Base-by-base conservation (phyloP, 2,797 vertebrate genomes). In the Otolemur crassicaudatus region DNA sequence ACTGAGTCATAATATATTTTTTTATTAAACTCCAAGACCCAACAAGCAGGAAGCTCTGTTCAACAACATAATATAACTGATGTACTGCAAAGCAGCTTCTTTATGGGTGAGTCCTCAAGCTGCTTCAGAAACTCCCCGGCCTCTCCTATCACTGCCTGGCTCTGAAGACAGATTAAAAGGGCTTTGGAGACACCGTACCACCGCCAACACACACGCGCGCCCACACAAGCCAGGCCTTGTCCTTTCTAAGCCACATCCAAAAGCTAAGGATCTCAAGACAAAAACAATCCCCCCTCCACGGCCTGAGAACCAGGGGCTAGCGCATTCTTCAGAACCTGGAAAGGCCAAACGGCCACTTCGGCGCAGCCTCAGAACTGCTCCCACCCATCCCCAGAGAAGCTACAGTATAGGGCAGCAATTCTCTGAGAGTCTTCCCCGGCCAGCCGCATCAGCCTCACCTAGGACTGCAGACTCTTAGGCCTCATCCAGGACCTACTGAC, bases 1-100 rank as follows among this genome's bases (percentile, higher is more conserved):
- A 93, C 91, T 97, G 96, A 97, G 97, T 96, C 95, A 97, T 98
- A 97, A 97, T 97, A 91, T 96, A 95, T 97, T 96, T 97, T 97
- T 97, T 97, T 96, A 97, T 97, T 98, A 97, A 97, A 97, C 96
- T 96, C 94, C 77, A 91, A 97, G 96, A 97, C 94, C 95, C 96
- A 97, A 96, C 96, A 97, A 97, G 95, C 95, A 96, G 96, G 94
- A 96, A 96, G 87, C 72, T 84, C 75, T 97, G 97, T 95, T 97
- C 70, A 0, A 97, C 96, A 97, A 95, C 91, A 73, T 93, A 95
- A 96, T 95, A 95, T 96, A 95, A 94, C 91, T 88, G 95, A 97
- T 93, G 94, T 37, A 95, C 95, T 96, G 58, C 76, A 80, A 85
- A 90, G 82, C 12, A 2, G 73, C 56, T 77, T 97, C 94, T 96